Evolutionary conservation across 2,113 vertebrate genomes (phyloP).

Genomic region (Mirza zaza): DNA sequence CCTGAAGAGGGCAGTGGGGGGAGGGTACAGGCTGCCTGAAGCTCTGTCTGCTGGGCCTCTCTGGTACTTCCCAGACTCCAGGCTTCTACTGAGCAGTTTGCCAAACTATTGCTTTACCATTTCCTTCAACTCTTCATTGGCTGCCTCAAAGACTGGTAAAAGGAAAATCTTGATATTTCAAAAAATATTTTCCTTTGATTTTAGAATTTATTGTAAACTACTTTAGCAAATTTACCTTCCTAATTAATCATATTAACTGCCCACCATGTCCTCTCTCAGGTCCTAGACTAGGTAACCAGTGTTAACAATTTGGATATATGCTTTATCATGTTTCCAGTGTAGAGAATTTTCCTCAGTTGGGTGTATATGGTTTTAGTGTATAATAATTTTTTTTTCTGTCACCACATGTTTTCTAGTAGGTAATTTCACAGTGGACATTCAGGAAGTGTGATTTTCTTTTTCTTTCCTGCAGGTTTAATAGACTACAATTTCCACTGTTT

Average conservation of each 20-base stretch:
- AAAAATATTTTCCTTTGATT: neutral
- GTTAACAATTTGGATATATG: neutral
- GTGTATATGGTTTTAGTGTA: neutral
- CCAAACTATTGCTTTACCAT: no score
- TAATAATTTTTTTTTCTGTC: neutral
- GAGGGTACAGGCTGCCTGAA: neutral
- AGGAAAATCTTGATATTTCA: neutral
- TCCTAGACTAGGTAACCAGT: neutral
- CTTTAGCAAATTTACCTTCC: slow-evolving; percentile 12
- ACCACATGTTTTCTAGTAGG: neutral
- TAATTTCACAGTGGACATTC: slow-evolving; percentile 9
- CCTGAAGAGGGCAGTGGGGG: no score
- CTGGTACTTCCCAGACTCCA: neutral
- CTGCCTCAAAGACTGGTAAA: neutral
- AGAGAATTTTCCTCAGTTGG: neutral
- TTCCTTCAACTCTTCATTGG: neutral
- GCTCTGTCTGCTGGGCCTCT: neutral
- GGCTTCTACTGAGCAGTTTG: neutral
- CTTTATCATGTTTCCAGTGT: neutral
- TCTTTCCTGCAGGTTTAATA: slow-evolving; percentile 91
- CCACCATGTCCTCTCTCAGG: neutral
- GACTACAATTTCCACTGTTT: slow-evolving; percentile 99
- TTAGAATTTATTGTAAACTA: slow-evolving; percentile 30
- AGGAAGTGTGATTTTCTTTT: neutral
- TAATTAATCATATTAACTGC: slow-evolving; percentile 18